Evolutionary conservation across 2,113 vertebrate genomes (phyloP).

Genomic region (Podilymbus podiceps): DNA sequence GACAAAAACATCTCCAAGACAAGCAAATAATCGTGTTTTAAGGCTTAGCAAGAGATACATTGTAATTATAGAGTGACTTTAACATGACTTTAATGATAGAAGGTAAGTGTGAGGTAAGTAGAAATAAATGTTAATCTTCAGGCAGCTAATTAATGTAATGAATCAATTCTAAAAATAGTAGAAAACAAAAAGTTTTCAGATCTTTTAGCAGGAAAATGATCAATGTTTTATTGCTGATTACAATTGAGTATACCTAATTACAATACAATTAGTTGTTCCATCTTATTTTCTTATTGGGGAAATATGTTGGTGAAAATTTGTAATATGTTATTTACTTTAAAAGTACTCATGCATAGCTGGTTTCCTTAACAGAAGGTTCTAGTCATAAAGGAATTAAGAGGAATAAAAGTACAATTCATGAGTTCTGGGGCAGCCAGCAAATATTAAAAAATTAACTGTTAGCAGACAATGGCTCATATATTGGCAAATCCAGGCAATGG

Average conservation of each 20-base stretch:
- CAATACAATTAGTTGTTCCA: background rate
- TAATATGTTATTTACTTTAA: background rate
- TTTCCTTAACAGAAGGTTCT: background rate
- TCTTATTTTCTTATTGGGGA: background rate
- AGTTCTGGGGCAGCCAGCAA: background rate
- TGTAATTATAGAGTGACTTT: slow-evolving; percentile 55
- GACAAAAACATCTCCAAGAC: slow-evolving; percentile 30
- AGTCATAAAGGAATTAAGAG: background rate
- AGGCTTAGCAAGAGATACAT: slow-evolving; percentile 52
- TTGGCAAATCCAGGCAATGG: background rate
- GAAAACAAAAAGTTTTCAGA: slow-evolving; percentile 45
- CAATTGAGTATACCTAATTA: slow-evolving; percentile 8
- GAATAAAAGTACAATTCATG: background rate
- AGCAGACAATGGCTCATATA: background rate
- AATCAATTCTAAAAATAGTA: slow-evolving; percentile 66
- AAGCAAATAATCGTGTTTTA: slow-evolving; percentile 54
- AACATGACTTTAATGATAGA: slow-evolving; percentile 51
- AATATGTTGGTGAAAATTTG: background rate
- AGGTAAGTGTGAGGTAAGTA: slow-evolving; percentile 41
- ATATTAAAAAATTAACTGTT: background rate
- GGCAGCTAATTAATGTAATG: slow-evolving; percentile 62
- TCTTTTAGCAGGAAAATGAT: background rate
- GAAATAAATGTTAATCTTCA: slow-evolving; percentile 64
- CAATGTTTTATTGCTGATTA: background rate
- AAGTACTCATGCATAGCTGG: background rate